Base-by-base conservation (phyloP, 2,888 invertebrate genomes). In the Seira musarum region DNA sequence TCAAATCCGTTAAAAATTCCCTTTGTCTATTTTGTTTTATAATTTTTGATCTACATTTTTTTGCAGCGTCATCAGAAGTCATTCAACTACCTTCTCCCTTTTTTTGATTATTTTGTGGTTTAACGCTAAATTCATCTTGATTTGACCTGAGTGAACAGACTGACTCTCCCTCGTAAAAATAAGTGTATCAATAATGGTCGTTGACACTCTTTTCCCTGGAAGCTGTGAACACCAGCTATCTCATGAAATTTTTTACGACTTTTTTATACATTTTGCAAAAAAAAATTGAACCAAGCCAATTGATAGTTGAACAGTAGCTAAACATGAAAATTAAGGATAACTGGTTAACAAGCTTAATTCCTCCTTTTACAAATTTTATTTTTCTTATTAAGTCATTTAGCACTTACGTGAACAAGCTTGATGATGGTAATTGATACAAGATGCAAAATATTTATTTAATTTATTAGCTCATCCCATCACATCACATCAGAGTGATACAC, bases 141-240 rank as follows among this genome's bases (percentile, higher is more conserved):
- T 53, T 17, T 53, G 53, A 53, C 53, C 53, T 53, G 53, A 17
- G 6, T 53, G 53, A 13, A 40, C 40, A 40, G 17, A 53, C 53
- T 3, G 13, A 53, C 8, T 2, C 30, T 30, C n/a, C 3, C 6
- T 53, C 53, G 53, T 53, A 53, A 53, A 53, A 53, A 53, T 53
- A 53, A 53, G 53, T 53, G 53, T 53, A 53, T 53, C 53, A 53
- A 53, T 53, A 53, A 53, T 73, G 73, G 73, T 66, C 73, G 66
- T 73, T 73, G 73, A 73, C 73, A 66, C 73, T 73, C 53, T 61
- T 19, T n/a, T n/a, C 15, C 25, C 17, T 30, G n/a, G 19, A 46
- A 17, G 66, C 66, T 67, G 46, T 17, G 66, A 67, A 46, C 17
- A 67, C 24, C 3, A 17, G n/a, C 53, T 2, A 53, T 53, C 53